Base-by-base conservation (phyloP, 2,888 invertebrate genomes). In the Noctuana brunneofusca region DNA sequence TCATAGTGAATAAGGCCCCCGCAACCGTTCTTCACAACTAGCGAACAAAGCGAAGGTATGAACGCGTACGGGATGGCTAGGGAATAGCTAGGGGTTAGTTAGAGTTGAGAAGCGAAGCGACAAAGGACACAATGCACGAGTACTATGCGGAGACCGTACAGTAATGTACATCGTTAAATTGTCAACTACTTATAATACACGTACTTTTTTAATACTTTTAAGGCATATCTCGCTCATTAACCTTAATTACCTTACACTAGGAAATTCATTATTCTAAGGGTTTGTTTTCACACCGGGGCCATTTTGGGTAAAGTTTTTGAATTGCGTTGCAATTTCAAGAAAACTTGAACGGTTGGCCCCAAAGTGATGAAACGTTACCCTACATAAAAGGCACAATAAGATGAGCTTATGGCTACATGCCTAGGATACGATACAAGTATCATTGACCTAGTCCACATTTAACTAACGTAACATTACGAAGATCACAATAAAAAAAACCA, bases 81-180 rank as follows among this genome's bases (percentile, higher is more conserved):
- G n/a, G n/a, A 63, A 60, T 43, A 52, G 43, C 60, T 62, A 58
- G 32, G 46, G 52, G 32, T 58, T 60, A 62, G 54, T 35, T 69
- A 75, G 71, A n/a, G n/a, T n/a, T n/a, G n/a, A n/a, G n/a, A n/a
- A n/a, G n/a, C n/a, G n/a, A 73, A 70, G 63, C 63, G 87, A 87
- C 87, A 89, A 87, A 86, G 78, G 78, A 71, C 75, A 84, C 85
- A 85, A 88, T 88, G 89, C 88, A 89, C 88, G 70, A 87, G 75
- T 89, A 89, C 90, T 89, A 86, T 89, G 87, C 89, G 89, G 81
- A 71, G 68, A 77, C 72, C 90, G 89, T 88, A 89, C 84, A 90
- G 89, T 89, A 89, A 80, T 74, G 90, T 89, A 87, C 90, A 88
- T 74, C 78, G 83, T 78, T 76, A 72, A 74, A 83, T 88, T 87